Percentiles rank a stretch among this genome's conserved stretches.
phyloP scores from a whole-genome alignment of 2,797 vertebrate species.

The Gephyroberyx darwinii region DNA sequence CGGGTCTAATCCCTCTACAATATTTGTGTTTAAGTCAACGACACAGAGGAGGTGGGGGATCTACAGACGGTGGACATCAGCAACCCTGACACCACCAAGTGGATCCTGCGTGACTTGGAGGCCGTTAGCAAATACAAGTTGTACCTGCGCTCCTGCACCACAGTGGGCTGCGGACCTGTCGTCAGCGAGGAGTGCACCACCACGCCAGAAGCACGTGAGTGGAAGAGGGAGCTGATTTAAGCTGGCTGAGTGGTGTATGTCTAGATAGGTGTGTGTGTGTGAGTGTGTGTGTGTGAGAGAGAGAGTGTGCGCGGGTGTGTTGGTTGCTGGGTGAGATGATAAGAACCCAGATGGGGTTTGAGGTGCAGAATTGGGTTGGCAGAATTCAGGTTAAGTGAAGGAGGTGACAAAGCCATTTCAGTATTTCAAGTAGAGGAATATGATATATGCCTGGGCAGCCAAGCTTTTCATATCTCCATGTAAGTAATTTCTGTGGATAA shows the following conservation, averaged over 20 bases:
- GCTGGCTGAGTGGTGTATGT: neutral
- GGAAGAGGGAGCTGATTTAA: constrained; percentile 1
- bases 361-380: constrained; percentile 7
- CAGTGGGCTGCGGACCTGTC: constrained; percentile 87
- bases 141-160: constrained; percentile 91
- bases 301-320: neutral
- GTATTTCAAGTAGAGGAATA: constrained; percentile 51
- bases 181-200: constrained; percentile 90
- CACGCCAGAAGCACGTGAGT: constrained; percentile 90
- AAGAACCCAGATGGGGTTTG: constrained; percentile 21
- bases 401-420: constrained; percentile 44
- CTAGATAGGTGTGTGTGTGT: neutral
- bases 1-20: too few relatives aligned
- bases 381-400: constrained; percentile 17
- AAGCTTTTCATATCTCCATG: constrained; percentile 77
- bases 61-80: constrained; percentile 83
- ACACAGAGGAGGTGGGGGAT: constrained; percentile 86
- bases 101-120: constrained; percentile 85
- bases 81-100: constrained; percentile 81
- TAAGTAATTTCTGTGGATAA: constrained; percentile 78
- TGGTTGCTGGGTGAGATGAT: neutral
- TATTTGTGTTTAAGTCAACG: constrained; percentile 84
- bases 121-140: constrained; percentile 92
- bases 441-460: constrained; percentile 67
- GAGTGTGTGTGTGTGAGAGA: constrained; percentile 4